Base-by-base conservation (phyloP, 2,797 vertebrate species). In the Aselliscus stoliczkanus region DNA sequence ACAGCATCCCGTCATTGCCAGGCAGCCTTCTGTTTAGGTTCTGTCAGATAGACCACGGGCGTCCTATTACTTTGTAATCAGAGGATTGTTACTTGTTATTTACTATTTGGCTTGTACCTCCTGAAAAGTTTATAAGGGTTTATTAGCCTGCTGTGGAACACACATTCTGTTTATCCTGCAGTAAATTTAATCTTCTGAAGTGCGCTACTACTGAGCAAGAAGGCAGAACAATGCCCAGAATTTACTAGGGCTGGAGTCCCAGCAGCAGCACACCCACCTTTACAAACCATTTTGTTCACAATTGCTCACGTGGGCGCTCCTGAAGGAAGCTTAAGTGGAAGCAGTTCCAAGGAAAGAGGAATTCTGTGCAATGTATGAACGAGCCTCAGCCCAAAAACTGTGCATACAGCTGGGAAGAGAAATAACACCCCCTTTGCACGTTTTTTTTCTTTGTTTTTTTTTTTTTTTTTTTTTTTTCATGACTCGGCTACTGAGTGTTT, bases 171-270 rank as follows among this genome's bases (percentile, higher is more conserved):
- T 98, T 97, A 96, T 95, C 88, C 97, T 92, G 73, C 79, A 81
- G 97, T 92, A 97, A 97, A 97, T 96, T 97, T 95, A 97, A 98
- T 97, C 94, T 98, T 97, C 54, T 90, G 77, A 97, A 97, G 94
- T 6, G 34, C 2, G 29, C 69, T 67, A 52, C 84, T 72, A 70
- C 42, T 80, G 94, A 98, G 95, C 90, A 29, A 93, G 65, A 29
- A 52, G 72, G 83, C 92, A 93, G 69, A 95, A 60, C 93, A 75
- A 72, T 3, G 56, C 67, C 13, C 27, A 17, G 54, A 87, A 91
- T 91, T 97, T 96, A 80, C 75, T 0, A 0, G 93, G 95, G 70
- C 93, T 84, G 58, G 44, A 83, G 85, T 42, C 44, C 31, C 2
- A 0, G 79, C n/a, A 84, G 85, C 93, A 83, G 39, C 65, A 94